Evolutionary conservation across 1,140 invertebrate genomes (phyloP).

Genomic region (Tetramorium parvispinum): DNA sequence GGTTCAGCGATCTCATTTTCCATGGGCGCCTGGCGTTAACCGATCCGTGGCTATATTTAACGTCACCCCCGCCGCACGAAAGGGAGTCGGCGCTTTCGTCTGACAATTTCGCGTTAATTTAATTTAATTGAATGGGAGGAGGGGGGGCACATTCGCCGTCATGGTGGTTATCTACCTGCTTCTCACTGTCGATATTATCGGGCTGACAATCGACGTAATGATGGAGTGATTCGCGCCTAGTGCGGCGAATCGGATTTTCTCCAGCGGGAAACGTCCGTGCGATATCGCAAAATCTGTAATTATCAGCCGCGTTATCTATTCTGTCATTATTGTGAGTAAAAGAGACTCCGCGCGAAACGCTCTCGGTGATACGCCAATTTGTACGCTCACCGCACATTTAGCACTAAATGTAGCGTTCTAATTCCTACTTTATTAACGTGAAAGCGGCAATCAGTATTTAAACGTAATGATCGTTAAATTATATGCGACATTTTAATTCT

Average conservation of each 20-base stretch:
- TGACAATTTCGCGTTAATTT: constrained; percentile 58
- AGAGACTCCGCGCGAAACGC: not conserved
- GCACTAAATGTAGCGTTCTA: not conserved
- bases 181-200: constrained; percentile 43
- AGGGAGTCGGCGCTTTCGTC: constrained; percentile 33
- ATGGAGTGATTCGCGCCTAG: not conserved
- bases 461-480: not conserved
- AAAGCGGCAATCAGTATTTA: not conserved
- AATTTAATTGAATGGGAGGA: constrained; percentile 41
- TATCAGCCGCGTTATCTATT: not conserved
- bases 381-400: not conserved
- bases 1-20: constrained; percentile 62
- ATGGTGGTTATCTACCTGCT: constrained; percentile 27
- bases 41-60: constrained; percentile 48
- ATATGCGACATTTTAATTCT: not conserved
- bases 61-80: not conserved
- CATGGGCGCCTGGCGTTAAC: constrained; percentile 30
- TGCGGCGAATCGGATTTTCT: not conserved
- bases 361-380: not conserved
- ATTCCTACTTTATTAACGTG: constrained; percentile 19
- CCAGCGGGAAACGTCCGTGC: not conserved
- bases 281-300: not conserved
- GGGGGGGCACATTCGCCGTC: not conserved
- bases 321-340: not conserved
- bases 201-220: constrained; percentile 37